These are phyloP conservation scores for Odontomachus brunneus DNA, from an alignment of 1,140 invertebrate genomes.

Conservation along the genomic window DNA sequence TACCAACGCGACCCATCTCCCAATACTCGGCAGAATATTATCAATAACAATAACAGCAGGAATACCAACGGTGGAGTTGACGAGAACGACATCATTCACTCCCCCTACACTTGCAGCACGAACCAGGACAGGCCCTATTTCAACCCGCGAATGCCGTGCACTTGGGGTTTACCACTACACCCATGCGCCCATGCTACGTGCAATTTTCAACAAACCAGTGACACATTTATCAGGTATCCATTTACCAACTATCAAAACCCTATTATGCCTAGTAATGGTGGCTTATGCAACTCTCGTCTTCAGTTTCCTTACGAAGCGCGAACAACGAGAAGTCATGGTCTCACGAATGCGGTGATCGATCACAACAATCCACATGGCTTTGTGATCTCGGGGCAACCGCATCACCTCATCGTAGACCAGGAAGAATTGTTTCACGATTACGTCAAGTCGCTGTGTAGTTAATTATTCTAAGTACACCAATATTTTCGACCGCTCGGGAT, in stretches of 20 bases:
- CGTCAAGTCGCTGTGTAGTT: neutral
- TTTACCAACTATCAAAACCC: no score
- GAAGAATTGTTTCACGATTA: neutral
- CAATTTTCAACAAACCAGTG: constrained; percentile 77
- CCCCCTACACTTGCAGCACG: constrained; percentile 78
- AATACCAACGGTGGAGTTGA: constrained; percentile 66
- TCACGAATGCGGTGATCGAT: neutral
- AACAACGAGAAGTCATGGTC: neutral
- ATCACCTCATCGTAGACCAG: neutral
- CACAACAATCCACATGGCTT: no score
- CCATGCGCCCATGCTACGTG: no score
- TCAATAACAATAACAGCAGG: constrained; percentile 80
- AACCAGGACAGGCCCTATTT: constrained; percentile 79
- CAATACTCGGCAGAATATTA: constrained; percentile 66
- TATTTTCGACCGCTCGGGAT: neutral
- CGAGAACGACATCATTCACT: constrained; percentile 80
- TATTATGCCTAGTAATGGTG: neutral
- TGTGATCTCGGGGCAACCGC: no score
- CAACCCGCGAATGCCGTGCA: constrained; percentile 80
- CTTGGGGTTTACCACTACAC: no score
- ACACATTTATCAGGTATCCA: constrained; percentile 83
- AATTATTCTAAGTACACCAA: neutral
- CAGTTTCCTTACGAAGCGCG: neutral
- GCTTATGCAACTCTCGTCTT: neutral
- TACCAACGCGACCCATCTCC: constrained; percentile 60